Evolutionary conservation across 2,888 invertebrate species (phyloP).

Genomic region (Nipponacmea schrenckii): DNA sequence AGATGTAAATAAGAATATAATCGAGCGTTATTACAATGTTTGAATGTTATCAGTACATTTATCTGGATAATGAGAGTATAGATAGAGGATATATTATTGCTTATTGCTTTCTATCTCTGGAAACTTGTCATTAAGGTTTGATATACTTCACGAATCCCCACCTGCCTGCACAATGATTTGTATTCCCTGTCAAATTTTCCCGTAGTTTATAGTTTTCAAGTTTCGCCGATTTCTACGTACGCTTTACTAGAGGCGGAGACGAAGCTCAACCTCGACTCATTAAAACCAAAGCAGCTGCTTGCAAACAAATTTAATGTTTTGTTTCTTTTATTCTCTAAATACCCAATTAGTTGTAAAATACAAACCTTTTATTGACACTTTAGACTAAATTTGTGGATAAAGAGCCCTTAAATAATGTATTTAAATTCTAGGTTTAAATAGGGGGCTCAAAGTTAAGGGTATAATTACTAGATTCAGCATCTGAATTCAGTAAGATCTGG

Average conservation of each 20-base stretch:
- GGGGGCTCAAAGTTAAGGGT: too few relatives aligned
- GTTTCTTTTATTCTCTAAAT: not conserved
- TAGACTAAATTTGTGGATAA: too few relatives aligned
- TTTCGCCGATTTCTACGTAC: too few relatives aligned
- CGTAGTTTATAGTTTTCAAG: not conserved
- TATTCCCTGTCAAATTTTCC: not conserved
- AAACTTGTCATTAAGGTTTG: not conserved
- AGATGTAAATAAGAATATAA: not conserved
- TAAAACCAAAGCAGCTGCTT: constrained; percentile 3
- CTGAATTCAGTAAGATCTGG: too few relatives aligned
- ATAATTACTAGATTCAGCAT: too few relatives aligned
- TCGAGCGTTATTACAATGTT: constrained; percentile 3
- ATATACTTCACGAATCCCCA: not conserved
- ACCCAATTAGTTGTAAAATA: constrained; percentile 7
- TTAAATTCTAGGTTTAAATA: too few relatives aligned
- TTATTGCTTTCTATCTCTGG: not conserved
- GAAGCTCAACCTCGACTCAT: not conserved
- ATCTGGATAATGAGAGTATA: not conserved
- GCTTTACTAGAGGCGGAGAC: not conserved
- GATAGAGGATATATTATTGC: constrained; percentile 5
- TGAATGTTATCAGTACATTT: not conserved
- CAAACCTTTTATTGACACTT: not conserved
- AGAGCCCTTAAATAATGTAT: too few relatives aligned
- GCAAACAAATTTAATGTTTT: constrained; percentile 8
- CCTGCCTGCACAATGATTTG: constrained; percentile 8